Base-by-base conservation (phyloP, 2,888 invertebrate species). In the Synergus laeviventris region DNA sequence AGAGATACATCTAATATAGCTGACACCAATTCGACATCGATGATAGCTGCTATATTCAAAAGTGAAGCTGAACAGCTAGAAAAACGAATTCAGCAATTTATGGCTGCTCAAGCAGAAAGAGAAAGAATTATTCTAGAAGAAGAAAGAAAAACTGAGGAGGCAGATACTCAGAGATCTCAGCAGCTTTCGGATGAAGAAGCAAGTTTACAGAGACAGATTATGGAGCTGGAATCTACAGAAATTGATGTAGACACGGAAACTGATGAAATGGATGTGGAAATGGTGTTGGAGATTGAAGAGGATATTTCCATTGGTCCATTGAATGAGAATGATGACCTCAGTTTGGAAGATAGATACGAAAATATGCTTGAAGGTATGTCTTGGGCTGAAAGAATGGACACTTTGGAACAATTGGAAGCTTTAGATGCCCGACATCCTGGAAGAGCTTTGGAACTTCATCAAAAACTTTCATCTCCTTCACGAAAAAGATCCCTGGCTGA, bases 401-500 rank as follows among this genome's bases (percentile, higher is more conserved):
- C 95, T 9, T 91, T 96, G 84, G 95, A 96, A 1, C 95, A 95
- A 2, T 88, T 97, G 18, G 95, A 96, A 84, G 96, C 95, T 0
- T 91, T 96, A 36, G 96, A 96, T 0, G 95, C 96, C 0, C 93
- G 98, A n/a, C 96, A 97, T 89, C 98, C 99, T 0, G 98, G 97
- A 74, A 93, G 98, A 75, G 98, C 97, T 0, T 94, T 97, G 78
- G 97, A 98, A 84, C 92, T 99, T 62, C 98, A 98, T 91, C 97
- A 98, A 84, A 99, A 98, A 89, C 92, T 99, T 0, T 97, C 97
- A 0, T 97, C 97, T 66, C 98, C 98, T 0, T 96, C 97, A 1
- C 93, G 97, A n/a, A 94, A 96, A 75, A 93, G 96, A 56, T 95
- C 96, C n/a, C 87, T 96, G n/a, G 95, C 96, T 38, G 96, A 96